Percentiles rank a stretch among this genome's conserved stretches.
Evolutionary conservation across 2,113 vertebrate species (phyloP).

Genomic region (rabbit (Oryctolagus cuniculus)): mOryCun1.1 NC_091438.1:163319001-163319500

Average conservation of each 20-base stretch:
- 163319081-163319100: conserved; percentile 62
- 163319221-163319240: too few relatives aligned
- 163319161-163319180: not conserved
- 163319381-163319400: too few relatives aligned
- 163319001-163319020: conserved; percentile 83
- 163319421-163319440: conserved; percentile 8
- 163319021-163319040: conserved; percentile 86
- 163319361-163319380: conserved; percentile 6
- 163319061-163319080: too few relatives aligned
- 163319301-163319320: not conserved
- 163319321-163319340: not conserved
- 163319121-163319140: too few relatives aligned
- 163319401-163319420: not conserved
- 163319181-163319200: not conserved
- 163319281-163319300: too few relatives aligned
- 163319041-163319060: not conserved
- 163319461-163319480: not conserved
- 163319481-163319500: rapidly evolving
- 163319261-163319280: too few relatives aligned
- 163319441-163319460: not conserved
- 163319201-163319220: too few relatives aligned
- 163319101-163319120: not conserved
- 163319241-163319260: too few relatives aligned
- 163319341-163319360: not conserved
- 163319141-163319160: not conserved